These are phyloP conservation scores for Cylindroiulus punctatus DNA, from an alignment of 2,888 invertebrate genomes.

Conservation along the genomic window DNA sequence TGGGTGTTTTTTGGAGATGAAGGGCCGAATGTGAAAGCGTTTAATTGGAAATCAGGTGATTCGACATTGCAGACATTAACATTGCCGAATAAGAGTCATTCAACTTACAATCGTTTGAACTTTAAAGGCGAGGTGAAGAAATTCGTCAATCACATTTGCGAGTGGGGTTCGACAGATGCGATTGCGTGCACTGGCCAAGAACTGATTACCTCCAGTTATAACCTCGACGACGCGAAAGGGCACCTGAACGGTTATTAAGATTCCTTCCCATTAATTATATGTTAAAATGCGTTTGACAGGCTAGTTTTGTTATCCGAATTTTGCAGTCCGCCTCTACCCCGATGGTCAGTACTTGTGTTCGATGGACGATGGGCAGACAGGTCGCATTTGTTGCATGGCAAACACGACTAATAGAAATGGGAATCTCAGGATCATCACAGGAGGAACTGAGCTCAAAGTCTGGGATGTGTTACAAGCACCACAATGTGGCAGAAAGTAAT, in stretches of 20 bases:
- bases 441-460: constrained; percentile 56
- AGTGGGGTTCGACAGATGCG: constrained; percentile 57
- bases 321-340: constrained; percentile 50
- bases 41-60: constrained; percentile 57
- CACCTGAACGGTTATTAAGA: constrained; percentile 56
- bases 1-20: constrained; percentile 58
- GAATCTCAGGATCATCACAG: constrained; percentile 56
- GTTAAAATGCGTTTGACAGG: neutral
- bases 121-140: constrained; percentile 55
- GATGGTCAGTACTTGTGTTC: constrained; percentile 52
- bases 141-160: constrained; percentile 55
- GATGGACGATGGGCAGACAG: constrained; percentile 55
- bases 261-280: neutral
- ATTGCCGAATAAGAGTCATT: neutral
- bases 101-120: neutral
- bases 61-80: neutral
- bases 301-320: neutral
- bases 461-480: constrained; percentile 56
- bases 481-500: constrained; percentile 39
- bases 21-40: constrained; percentile 57
- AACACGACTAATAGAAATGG: constrained; percentile 50
- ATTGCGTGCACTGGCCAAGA: constrained; percentile 56
- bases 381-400: constrained; percentile 53
- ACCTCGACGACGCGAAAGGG: constrained; percentile 57
- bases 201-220: constrained; percentile 57